Evolutionary conservation across 2,113 vertebrate genomes (phyloP).

Genomic region (Ammospiza caudacuta): DNA sequence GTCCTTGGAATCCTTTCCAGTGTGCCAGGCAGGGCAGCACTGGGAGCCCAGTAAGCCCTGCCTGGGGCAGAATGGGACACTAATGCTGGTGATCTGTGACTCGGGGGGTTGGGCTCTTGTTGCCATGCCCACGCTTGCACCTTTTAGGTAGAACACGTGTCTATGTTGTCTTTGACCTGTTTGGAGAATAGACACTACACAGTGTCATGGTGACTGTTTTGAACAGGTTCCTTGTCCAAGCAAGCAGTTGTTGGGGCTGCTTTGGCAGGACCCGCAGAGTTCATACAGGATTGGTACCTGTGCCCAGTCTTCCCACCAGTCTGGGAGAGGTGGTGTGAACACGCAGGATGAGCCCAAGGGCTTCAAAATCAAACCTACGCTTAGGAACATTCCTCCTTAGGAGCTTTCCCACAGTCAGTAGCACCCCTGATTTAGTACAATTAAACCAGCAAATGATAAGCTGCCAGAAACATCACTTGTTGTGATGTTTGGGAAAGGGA

Average conservation of each 20-base stretch:
- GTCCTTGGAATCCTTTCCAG: background rate
- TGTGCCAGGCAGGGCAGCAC: background rate
- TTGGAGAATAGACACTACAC: background rate
- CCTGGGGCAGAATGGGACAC: background rate
- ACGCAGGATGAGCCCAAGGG: background rate
- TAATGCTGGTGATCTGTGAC: background rate
- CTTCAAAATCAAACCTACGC: background rate
- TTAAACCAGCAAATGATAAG: background rate
- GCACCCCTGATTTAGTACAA: background rate
- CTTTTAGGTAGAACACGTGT: background rate
- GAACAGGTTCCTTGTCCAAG: background rate
- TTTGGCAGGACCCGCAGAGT: background rate
- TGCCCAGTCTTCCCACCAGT: background rate
- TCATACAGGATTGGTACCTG: background rate
- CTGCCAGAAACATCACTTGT: background rate
- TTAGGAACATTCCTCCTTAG: background rate
- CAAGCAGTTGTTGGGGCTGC: background rate
- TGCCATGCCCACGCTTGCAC: background rate
- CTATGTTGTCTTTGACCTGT: background rate
- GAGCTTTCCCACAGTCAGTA: background rate
- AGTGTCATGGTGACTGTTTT: background rate
- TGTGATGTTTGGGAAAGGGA: background rate
- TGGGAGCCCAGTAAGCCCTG: background rate
- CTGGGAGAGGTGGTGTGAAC: background rate
- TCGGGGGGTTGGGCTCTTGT: rapidly evolving